Conservation (phyloP, 2,113 vertebrate species). For the Sakesphorus luctuosus region DNA sequence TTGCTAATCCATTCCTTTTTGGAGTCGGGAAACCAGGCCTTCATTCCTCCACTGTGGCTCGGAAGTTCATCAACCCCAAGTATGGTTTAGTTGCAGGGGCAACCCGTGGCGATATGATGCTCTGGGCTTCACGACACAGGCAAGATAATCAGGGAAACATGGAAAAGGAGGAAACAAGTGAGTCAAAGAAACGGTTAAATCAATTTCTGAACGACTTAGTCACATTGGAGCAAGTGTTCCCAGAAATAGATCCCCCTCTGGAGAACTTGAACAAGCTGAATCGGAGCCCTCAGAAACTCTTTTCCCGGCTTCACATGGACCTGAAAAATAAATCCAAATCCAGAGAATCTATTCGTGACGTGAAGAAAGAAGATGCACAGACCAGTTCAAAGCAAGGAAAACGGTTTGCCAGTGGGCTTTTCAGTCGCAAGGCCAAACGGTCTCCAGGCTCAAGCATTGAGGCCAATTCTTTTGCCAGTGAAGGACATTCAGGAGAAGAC, state of each 20-base stretch:
- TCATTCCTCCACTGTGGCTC: constrained; percentile 82
- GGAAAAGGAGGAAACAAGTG: constrained; percentile 68
- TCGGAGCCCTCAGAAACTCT: constrained; percentile 44
- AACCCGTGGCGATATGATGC: constrained; percentile 78
- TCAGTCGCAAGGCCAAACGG: constrained; percentile 62
- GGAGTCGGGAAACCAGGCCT: constrained; percentile 38
- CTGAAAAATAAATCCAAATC: constrained; percentile 66
- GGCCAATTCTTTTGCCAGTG: constrained; percentile 54
- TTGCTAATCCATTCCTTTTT: constrained; percentile 52
- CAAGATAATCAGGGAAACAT: background rate
- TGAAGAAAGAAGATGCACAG: constrained; percentile 62
- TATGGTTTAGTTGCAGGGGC: constrained; percentile 82
- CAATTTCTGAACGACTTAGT: constrained; percentile 78
- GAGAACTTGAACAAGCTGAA: constrained; percentile 19
- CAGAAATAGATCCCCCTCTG: constrained; percentile 70
- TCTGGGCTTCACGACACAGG: constrained; percentile 68
- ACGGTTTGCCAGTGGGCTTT: constrained; percentile 46
- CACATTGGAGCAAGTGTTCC: constrained; percentile 75
- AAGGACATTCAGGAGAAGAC: constrained; percentile 68
- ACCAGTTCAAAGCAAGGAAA: constrained; percentile 54
- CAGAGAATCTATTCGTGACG: constrained; percentile 42
- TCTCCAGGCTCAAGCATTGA: constrained; percentile 20
- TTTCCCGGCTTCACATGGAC: constrained; percentile 42
- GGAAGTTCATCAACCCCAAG: constrained; percentile 94
- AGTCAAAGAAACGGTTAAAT: constrained; percentile 71